phyloP scores from a whole-genome alignment of 2,113 vertebrate species.

The Zosterops borbonicus region DNA sequence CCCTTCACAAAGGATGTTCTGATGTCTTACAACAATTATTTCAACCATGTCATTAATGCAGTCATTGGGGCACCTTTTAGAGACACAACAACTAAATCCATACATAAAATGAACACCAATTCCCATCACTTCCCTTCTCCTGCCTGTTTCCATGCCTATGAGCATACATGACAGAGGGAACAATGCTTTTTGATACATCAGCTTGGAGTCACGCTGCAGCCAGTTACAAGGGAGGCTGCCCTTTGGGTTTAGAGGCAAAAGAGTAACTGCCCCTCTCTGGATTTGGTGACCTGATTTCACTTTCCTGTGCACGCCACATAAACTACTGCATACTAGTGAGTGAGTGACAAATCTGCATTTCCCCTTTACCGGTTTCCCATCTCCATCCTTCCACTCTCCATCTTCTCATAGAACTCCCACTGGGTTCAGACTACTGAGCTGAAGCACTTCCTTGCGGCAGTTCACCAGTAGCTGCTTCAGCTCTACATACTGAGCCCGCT shows the following conservation, averaged over 20 bases:
- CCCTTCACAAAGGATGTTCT: not conserved
- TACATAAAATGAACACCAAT: not conserved
- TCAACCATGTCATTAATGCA: too few relatives aligned
- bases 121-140: not conserved
- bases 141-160: not conserved
- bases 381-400: not conserved
- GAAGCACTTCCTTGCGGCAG: rapidly evolving
- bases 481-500: rapidly evolving
- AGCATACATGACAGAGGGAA: not conserved
- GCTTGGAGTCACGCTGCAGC: not conserved
- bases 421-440: not conserved
- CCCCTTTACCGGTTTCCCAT: not conserved
- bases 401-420: not conserved
- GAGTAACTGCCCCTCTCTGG: not conserved
- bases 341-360: not conserved
- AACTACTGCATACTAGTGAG: not conserved
- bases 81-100: not conserved
- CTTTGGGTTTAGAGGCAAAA: not conserved
- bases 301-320: rapidly evolving
- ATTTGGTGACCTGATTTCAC: not conserved
- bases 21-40: not conserved
- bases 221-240: not conserved
- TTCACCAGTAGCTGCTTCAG: not conserved
- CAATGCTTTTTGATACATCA: not conserved
- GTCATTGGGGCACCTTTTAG: not conserved